A percentile compares a stretch with the other conserved stretches of the same genome.
Conservation (phyloP, 2,888 invertebrate species). For the Pterostichus madidus region DNA sequence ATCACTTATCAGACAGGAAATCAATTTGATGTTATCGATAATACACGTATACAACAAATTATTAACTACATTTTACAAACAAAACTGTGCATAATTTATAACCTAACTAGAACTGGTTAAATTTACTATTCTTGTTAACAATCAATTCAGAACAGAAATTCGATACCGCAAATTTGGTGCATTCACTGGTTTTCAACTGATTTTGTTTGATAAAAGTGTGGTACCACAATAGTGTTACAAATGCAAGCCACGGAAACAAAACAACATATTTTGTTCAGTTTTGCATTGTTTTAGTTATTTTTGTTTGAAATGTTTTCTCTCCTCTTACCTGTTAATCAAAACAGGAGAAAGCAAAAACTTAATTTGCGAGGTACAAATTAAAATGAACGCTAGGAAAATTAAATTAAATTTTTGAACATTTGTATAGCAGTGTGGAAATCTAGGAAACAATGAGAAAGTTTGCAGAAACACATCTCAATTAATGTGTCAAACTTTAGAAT, state of each 20-base stretch:
- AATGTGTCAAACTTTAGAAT: slow-evolving; percentile 52
- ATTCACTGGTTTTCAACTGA: no score
- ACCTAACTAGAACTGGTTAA: no score
- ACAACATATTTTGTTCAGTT: no score
- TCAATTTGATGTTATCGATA: slow-evolving; percentile 5
- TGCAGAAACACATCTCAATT: slow-evolving; percentile 49
- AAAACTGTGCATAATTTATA: neutral
- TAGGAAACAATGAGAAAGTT: slow-evolving; percentile 32
- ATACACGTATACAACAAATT: neutral
- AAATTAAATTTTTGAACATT: slow-evolving; percentile 5
- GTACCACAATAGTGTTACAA: no score
- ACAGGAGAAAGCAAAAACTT: slow-evolving; percentile 16
- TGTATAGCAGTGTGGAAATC: slow-evolving; percentile 14
- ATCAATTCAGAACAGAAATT: no score
- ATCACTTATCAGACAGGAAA: slow-evolving; percentile 1
- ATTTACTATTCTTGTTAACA: no score
- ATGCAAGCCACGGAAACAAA: no score
- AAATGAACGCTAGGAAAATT: slow-evolving; percentile 9
- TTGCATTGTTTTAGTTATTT: neutral
- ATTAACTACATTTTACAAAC: neutral
- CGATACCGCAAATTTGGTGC: no score
- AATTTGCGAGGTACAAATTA: slow-evolving; percentile 28
- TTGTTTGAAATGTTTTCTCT: slow-evolving; percentile 16
- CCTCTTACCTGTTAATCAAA: slow-evolving; percentile 6
- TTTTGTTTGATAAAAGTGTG: no score